These are phyloP conservation scores for Centropyge bicolor DNA, from an alignment of 2,797 vertebrate species.

Conservation along the genomic window DNA sequence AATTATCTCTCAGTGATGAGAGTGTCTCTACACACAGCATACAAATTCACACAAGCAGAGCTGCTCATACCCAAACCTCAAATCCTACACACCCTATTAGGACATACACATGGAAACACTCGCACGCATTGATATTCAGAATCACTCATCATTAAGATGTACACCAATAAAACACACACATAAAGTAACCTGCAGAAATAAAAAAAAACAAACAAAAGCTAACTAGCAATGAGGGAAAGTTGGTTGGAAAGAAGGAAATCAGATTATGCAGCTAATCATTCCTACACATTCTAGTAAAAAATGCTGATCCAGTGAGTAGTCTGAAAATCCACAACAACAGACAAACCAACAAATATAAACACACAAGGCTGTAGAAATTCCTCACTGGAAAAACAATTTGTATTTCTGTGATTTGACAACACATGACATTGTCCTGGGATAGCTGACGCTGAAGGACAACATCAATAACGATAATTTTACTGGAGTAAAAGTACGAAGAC, in stretches of 20 bases:
- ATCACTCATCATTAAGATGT: neutral
- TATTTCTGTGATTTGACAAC: neutral
- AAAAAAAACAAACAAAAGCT: neutral
- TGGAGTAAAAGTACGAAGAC: too few species aligned
- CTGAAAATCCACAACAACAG: neutral
- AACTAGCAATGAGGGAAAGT: neutral
- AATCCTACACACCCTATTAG: neutral
- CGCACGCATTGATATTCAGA: neutral
- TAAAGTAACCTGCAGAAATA: neutral
- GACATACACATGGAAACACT: neutral
- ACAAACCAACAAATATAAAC: neutral
- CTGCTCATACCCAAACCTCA: constrained; percentile 10
- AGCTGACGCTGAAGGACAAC: neutral
- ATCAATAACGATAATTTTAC: neutral
- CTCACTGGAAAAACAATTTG: neutral
- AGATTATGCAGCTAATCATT: constrained; percentile 6
- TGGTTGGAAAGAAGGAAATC: neutral
- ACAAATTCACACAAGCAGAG: neutral
- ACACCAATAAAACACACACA: neutral
- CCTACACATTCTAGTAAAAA: neutral
- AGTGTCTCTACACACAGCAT: constrained; percentile 12
- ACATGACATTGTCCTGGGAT: neutral
- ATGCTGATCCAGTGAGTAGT: neutral
- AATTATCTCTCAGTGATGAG: too few species aligned
- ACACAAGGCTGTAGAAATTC: neutral